Evolutionary conservation across 2,888 invertebrate genomes (phyloP), one percentile per base, ranked within the genome.

Genomic region (Diogma glabrata): DNA sequence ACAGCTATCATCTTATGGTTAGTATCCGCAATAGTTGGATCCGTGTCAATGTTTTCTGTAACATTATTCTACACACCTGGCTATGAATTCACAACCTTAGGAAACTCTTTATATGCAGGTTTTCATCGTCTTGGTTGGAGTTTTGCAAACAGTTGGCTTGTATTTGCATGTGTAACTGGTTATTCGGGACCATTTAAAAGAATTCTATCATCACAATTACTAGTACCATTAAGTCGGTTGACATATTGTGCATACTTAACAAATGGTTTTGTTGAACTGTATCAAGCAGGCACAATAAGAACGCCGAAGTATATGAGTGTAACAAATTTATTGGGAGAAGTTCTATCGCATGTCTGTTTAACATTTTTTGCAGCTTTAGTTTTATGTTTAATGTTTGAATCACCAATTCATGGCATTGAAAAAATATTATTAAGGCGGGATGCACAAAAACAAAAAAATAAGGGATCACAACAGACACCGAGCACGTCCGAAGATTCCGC

Each of bases 231-330:
- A 16, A 80, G 82, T 55, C 73, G 83, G 58, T 66, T 86, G 52
- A 83, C 84, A 0, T 85, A 82, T 63, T 81, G 82, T 58, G 82
- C 83, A 2, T 85, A 84, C 64, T 71, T 85, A 49, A 76, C 81
- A 24, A 84, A 85, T 62, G 84, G 84, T 3, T 69, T 84, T 19
- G 74, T 85, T 0, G 83, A 82, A 62, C 64, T 84, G 53, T 79
- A 82, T 64, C 76, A 76, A 57, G 71, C 76, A 4, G 79, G 81
- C 2, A 77, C 76, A 47, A 58, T 78, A 38, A 69, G 82, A 60
- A 73, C 76, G 63, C 78, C 81, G 1, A 65, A 75, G 43, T 76
- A 79, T 60, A 72, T 83, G 59, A 79, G 76, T 45, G 74, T 75
- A 60, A 75, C 77, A 56, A 75, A 75, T 63, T 67, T 82, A 72